Conservation (phyloP, 2,797 vertebrate genomes). For the Poeciliopsis paucimaculata region DNA sequence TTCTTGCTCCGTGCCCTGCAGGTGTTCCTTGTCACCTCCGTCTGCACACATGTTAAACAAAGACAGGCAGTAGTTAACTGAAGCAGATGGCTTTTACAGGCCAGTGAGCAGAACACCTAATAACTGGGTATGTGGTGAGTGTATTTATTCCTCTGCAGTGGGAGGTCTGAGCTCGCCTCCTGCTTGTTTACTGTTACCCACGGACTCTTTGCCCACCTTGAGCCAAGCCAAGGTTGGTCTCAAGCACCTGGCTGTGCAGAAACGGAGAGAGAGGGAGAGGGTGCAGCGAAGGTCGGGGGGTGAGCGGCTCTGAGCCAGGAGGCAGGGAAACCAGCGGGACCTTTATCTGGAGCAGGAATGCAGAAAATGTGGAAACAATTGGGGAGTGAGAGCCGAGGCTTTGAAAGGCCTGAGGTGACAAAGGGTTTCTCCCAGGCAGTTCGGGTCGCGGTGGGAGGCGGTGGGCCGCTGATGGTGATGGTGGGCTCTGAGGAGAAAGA, state of each 20-base stretch:
- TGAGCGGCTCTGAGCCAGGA: slow-evolving; percentile 42
- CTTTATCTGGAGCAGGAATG: slow-evolving; percentile 86
- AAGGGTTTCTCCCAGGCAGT: slow-evolving; percentile 77
- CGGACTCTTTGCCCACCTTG: slow-evolving; percentile 25
- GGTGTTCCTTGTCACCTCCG: slow-evolving; percentile 47
- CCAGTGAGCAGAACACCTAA: slow-evolving; percentile 67
- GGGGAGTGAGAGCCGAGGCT: slow-evolving; percentile 73
- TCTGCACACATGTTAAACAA: slow-evolving; percentile 60
- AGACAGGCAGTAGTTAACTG: slow-evolving; percentile 62
- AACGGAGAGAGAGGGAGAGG: not conserved
- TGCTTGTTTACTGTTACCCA: slow-evolving; percentile 24
- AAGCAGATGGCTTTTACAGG: slow-evolving; percentile 75
- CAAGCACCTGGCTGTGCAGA: slow-evolving; percentile 43
- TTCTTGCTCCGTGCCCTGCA: slow-evolving; percentile 30
- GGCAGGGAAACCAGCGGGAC: slow-evolving; percentile 63
- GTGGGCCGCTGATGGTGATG: slow-evolving; percentile 62
- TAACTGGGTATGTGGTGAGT: slow-evolving; percentile 62
- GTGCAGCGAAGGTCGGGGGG: slow-evolving; percentile 23
- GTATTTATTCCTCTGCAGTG: slow-evolving; percentile 64
- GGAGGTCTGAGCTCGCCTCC: slow-evolving; percentile 66
- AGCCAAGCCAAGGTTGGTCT: slow-evolving; percentile 28
- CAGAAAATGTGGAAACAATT: slow-evolving; percentile 87
- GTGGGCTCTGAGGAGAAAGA: slow-evolving; percentile 57
- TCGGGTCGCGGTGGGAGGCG: slow-evolving; percentile 65
- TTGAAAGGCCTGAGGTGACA: slow-evolving; percentile 83